phyloP scores from a whole-genome alignment of 2,888 invertebrate species.

The Microlaimidae sp. region DNA sequence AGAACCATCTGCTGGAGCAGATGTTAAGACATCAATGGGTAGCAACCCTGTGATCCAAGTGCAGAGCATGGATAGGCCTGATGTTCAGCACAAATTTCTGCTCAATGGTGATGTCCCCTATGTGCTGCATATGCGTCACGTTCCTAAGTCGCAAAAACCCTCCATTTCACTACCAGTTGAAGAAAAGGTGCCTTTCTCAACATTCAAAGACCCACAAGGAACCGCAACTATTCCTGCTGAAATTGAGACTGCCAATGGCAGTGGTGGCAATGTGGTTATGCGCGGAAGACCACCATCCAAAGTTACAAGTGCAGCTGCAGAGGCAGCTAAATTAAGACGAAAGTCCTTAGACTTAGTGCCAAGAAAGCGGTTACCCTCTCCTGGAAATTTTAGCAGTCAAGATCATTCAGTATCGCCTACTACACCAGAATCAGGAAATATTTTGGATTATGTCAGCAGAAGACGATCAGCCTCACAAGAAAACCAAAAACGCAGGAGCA shows the following conservation, averaged over 20 bases:
- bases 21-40: not conserved
- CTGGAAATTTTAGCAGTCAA: constrained; percentile 29
- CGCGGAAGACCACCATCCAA: not conserved
- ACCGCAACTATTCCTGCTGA: constrained; percentile 13
- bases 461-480: constrained; percentile 25
- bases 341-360: constrained; percentile 29
- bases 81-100: constrained; percentile 24
- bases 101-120: constrained; percentile 31
- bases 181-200: constrained; percentile 15
- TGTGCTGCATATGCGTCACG: constrained; percentile 32
- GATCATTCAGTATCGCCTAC: constrained; percentile 32
- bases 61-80: constrained; percentile 29
- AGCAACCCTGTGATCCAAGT: constrained; percentile 27
- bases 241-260: not conserved
- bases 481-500: constrained; percentile 15
- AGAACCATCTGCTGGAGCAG: not conserved
- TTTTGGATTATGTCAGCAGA: constrained; percentile 27
- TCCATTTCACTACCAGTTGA: not conserved
- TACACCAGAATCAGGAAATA: constrained; percentile 25
- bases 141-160: constrained; percentile 15
- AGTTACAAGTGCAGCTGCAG: not conserved
- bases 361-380: constrained; percentile 29
- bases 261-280: not conserved
- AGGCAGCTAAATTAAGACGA: constrained; percentile 15
- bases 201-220: constrained; percentile 18